Conservation (phyloP, 2,797 vertebrate genomes). For the Rallus crepitans region DNA sequence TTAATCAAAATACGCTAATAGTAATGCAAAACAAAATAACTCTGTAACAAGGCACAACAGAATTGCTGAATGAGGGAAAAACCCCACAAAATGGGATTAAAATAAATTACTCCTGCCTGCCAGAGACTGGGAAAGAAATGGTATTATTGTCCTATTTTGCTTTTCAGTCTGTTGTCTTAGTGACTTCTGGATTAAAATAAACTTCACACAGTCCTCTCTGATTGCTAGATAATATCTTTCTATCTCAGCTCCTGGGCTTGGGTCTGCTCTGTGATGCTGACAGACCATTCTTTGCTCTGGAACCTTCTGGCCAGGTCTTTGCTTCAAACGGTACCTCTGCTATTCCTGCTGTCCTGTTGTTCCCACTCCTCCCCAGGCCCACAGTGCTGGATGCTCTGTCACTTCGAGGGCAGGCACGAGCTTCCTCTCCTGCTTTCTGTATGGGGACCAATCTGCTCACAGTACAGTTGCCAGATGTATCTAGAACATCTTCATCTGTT, state of each 20-base stretch:
- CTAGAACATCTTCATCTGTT: neutral
- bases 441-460: neutral
- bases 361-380: accelerated
- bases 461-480: neutral
- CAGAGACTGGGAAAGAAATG: neutral
- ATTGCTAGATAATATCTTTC: neutral
- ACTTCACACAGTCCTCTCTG: neutral
- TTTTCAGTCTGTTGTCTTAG: neutral
- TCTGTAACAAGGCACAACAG: neutral
- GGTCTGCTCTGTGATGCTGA: neutral
- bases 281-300: neutral
- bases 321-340: neutral
- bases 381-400: neutral
- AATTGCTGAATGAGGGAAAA: slow-evolving; percentile 16
- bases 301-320: neutral
- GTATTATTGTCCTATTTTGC: neutral
- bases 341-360: neutral
- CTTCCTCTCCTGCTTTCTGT: neutral
- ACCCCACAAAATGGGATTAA: neutral
- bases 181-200: neutral
- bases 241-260: neutral
- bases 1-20: slow-evolving; percentile 1
- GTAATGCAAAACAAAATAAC: neutral
- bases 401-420: neutral
- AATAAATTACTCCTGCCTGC: neutral